Percentiles rank a stretch among this genome's conserved stretches.
These are phyloP conservation scores for Ophraella communa DNA, from an alignment of 2,888 invertebrate species.

Conservation along the genomic window DNA sequence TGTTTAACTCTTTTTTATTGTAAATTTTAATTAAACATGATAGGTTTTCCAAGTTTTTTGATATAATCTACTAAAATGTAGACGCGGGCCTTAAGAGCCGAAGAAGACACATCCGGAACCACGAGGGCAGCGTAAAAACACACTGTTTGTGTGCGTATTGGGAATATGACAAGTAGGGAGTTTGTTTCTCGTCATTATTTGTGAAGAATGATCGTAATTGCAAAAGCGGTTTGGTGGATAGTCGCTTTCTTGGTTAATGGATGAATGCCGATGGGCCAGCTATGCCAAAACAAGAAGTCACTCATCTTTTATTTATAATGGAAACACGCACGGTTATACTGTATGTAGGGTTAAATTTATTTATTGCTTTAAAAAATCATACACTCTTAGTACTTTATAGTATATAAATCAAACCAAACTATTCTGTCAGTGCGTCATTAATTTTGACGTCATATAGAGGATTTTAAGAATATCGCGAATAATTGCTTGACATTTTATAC, in stretches of 20 bases:
- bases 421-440: no score
- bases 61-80: not conserved
- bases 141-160: slow-evolving; percentile 1
- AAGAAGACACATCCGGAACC: slow-evolving; percentile 3
- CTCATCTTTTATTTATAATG: slow-evolving; percentile 1
- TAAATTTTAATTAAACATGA: no score
- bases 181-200: not conserved
- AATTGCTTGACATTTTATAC: no score
- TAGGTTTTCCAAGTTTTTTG: not conserved
- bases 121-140: not conserved
- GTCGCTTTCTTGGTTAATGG: slow-evolving; percentile 16
- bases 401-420: no score
- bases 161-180: not conserved
- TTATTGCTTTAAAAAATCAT: not conserved
- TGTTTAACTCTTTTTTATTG: no score
- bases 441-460: no score
- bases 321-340: not conserved
- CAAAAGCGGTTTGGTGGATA: not conserved
- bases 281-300: slow-evolving; percentile 18
- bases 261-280: slow-evolving; percentile 7
- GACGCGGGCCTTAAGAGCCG: not conserved
- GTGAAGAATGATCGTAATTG: slow-evolving; percentile 11
- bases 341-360: not conserved
- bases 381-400: not conserved
- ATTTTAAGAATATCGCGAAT: no score